Evolutionary conservation across 1,140 invertebrate species (phyloP).

Genomic region (Microplitis mediator): DNA sequence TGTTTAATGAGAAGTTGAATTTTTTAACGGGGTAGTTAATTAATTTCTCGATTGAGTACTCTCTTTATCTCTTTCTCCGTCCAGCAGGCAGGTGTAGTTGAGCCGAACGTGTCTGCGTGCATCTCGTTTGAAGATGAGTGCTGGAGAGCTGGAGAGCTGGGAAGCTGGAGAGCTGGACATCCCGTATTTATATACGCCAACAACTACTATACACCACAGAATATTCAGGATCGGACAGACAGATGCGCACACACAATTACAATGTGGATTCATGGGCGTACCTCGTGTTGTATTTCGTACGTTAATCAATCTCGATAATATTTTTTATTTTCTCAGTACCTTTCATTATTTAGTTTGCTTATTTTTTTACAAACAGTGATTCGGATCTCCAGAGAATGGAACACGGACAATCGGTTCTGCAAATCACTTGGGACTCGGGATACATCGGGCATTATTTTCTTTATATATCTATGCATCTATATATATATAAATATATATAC

Average conservation of each 20-base stretch:
- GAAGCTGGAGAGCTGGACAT: not conserved
- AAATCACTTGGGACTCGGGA: conserved; percentile 5
- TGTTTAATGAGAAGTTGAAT: conserved; percentile 29
- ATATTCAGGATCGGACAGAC: conserved; percentile 8
- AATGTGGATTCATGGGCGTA: conserved; percentile 28
- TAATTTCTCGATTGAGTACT: conserved; percentile 22
- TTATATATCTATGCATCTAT: no score
- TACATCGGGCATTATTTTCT: no score
- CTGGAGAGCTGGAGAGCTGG: no score
- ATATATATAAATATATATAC: no score
- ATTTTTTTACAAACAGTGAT: conserved; percentile 32
- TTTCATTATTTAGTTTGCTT: conserved; percentile 2
- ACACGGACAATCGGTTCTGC: conserved; percentile 25
- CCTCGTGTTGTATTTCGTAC: conserved; percentile 25
- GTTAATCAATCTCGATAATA: conserved; percentile 22
- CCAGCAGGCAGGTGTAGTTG: conserved; percentile 21
- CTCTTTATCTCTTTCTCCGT: no score
- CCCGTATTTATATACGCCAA: not conserved
- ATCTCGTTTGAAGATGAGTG: conserved; percentile 20
- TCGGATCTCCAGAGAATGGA: conserved; percentile 28
- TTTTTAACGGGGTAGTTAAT: conserved; percentile 22
- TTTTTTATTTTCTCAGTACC: not conserved
- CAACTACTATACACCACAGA: not conserved
- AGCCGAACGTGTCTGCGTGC: not conserved
- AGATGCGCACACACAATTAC: conserved; percentile 20